phyloP scores from a whole-genome alignment of 2,888 invertebrate species.

The Melolontha melolontha region DNA sequence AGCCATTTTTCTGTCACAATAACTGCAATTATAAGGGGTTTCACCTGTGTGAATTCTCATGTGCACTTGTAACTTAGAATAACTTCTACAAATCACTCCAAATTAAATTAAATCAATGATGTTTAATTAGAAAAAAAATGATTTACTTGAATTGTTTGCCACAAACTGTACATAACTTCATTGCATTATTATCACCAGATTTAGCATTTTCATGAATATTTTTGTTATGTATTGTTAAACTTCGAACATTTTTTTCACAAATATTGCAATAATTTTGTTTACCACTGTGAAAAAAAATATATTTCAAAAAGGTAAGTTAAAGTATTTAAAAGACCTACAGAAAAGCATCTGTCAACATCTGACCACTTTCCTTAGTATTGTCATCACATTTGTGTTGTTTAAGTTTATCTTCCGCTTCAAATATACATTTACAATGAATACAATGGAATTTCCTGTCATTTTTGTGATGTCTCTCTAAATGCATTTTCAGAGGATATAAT shows the following conservation, averaged over 20 bases:
- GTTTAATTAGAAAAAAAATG: neutral
- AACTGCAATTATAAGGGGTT: slow-evolving; percentile 55
- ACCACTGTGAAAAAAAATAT: neutral
- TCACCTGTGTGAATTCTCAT: slow-evolving; percentile 57
- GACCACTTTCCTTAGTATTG: neutral
- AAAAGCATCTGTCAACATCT: neutral
- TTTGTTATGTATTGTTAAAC: slow-evolving; percentile 10
- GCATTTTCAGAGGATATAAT: slow-evolving; percentile 18
- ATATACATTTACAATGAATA: neutral
- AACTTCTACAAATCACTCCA: slow-evolving; percentile 16
- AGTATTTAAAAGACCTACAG: neutral
- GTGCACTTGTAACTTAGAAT: slow-evolving; percentile 32
- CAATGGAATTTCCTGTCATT: neutral
- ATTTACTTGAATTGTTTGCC: slow-evolving; percentile 42
- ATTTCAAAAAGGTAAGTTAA: too few species aligned
- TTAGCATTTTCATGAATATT: neutral
- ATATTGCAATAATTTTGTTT: slow-evolving; percentile 30
- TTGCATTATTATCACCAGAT: neutral
- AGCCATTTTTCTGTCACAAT: slow-evolving; percentile 57
- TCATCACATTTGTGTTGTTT: neutral
- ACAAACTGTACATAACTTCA: slow-evolving; percentile 36
- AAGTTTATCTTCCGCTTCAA: neutral
- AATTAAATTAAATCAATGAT: neutral
- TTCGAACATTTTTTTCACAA: slow-evolving; percentile 28
- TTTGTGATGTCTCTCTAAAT: slow-evolving; percentile 8